Conservation (phyloP, 2,113 vertebrate genomes). For the Pongo abelii region DNA sequence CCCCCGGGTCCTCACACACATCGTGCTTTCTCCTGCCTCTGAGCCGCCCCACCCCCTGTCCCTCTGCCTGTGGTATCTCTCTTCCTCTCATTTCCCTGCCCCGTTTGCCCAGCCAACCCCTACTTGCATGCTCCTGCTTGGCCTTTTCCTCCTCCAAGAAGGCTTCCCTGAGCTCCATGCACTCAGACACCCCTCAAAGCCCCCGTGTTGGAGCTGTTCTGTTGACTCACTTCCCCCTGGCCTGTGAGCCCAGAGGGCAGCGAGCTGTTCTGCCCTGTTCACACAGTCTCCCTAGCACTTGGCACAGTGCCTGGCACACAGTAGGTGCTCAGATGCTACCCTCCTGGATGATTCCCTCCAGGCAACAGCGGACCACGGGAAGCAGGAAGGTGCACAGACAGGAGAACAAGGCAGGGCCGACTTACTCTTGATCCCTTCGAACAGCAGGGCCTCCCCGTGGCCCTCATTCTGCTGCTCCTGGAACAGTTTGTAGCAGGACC, state of each 20-base stretch:
- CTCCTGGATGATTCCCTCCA: background rate
- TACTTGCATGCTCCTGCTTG: background rate
- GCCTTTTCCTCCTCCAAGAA: background rate
- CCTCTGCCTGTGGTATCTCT: background rate
- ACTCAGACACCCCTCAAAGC: background rate
- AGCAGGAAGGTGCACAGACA: background rate
- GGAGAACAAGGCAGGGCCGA: background rate
- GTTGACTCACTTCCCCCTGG: background rate
- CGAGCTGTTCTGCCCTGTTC: no score
- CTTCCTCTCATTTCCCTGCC: background rate
- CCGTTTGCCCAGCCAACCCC: background rate
- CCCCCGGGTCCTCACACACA: no score
- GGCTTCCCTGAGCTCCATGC: background rate
- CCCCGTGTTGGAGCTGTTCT: no score
- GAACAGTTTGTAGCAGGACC: constrained; percentile 88
- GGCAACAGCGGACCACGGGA: accelerated
- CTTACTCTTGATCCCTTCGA: constrained; percentile 84
- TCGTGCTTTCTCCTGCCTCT: background rate
- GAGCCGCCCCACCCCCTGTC: background rate
- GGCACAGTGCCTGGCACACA: accelerated
- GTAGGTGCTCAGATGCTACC: background rate
- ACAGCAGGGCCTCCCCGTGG: constrained; percentile 85
- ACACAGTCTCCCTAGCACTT: accelerated
- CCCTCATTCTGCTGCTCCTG: constrained; percentile 84
- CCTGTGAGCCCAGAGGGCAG: background rate